phyloP scores from a whole-genome alignment of 2,888 invertebrate genomes.

The Andrena minutula region DNA sequence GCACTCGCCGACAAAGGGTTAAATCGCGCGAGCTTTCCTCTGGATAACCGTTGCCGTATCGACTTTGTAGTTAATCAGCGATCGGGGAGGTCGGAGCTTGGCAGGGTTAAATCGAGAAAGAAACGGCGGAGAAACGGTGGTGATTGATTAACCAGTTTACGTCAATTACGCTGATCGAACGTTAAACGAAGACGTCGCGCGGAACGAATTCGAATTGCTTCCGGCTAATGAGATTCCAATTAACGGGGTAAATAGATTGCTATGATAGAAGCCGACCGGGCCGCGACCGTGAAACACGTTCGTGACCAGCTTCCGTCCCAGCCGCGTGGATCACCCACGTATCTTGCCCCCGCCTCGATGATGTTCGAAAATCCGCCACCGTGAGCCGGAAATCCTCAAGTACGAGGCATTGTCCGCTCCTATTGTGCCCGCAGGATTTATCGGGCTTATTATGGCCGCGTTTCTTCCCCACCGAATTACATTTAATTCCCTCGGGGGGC shows the following conservation, averaged over 20 bases:
- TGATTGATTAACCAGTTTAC: slow-evolving; percentile 61
- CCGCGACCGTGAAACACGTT: slow-evolving; percentile 16
- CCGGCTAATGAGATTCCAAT: slow-evolving; percentile 71
- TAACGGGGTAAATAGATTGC: slow-evolving; percentile 68
- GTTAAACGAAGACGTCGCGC: slow-evolving; percentile 55
- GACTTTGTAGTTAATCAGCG: not conserved
- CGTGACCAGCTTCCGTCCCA: slow-evolving; percentile 22
- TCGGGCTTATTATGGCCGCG: slow-evolving; percentile 10
- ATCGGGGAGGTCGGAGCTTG: not conserved
- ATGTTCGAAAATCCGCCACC: slow-evolving; percentile 15
- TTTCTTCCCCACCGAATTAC: slow-evolving; percentile 23
- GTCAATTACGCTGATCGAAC: slow-evolving; percentile 54
- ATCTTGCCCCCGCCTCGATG: not conserved
- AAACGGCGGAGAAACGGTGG: slow-evolving; percentile 14
- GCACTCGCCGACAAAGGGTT: not conserved
- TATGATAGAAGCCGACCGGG: slow-evolving; percentile 41
- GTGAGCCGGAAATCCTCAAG: slow-evolving; percentile 13
- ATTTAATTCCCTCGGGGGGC: slow-evolving; percentile 1
- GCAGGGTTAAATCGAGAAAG: not conserved
- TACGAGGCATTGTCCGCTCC: slow-evolving; percentile 17
- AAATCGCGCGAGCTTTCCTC: not conserved
- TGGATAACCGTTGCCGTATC: not conserved
- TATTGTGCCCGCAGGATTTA: slow-evolving; percentile 13
- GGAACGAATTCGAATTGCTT: slow-evolving; percentile 57
- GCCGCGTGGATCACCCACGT: not conserved